phyloP scores from a whole-genome alignment of 2,797 vertebrate genomes.

The Enteromius trimaculatus region DNA sequence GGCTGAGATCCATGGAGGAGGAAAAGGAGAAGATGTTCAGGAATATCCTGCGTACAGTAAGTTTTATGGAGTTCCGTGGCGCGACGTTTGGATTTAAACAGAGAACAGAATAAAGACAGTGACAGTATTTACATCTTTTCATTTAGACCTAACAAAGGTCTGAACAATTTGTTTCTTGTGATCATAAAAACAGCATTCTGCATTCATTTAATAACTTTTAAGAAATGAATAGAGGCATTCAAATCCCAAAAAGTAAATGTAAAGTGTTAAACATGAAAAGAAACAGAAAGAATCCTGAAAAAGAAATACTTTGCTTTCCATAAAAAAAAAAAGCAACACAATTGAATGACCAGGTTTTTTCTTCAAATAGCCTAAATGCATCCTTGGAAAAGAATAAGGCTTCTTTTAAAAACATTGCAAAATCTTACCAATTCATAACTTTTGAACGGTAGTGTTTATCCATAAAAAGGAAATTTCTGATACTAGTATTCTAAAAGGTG shows the following conservation, averaged over 20 bases:
- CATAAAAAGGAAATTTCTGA: neutral
- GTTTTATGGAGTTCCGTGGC: neutral
- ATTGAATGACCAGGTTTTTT: neutral
- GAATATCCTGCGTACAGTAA: neutral
- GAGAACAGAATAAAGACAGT: neutral
- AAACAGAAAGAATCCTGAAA: neutral
- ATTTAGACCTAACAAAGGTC: neutral
- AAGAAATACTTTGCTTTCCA: neutral
- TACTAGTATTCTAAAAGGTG: neutral
- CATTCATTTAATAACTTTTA: neutral
- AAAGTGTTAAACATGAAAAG: neutral
- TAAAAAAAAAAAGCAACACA: neutral
- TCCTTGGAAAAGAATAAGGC: neutral
- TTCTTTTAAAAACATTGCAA: neutral
- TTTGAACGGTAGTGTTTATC: neutral
- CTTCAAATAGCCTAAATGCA: neutral
- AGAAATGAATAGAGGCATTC: neutral
- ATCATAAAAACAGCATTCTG: neutral
- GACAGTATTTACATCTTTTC: no score
- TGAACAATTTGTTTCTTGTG: neutral
- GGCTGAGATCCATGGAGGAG: neutral
- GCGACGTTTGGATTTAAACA: neutral
- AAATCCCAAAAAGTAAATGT: neutral
- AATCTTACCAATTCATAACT: neutral
- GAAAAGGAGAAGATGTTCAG: neutral